These are phyloP conservation scores for Hydractinia echinata DNA, from an alignment of 30 jellyfish, hydroid and myxozoan species.

Conservation along the genomic window DNA sequence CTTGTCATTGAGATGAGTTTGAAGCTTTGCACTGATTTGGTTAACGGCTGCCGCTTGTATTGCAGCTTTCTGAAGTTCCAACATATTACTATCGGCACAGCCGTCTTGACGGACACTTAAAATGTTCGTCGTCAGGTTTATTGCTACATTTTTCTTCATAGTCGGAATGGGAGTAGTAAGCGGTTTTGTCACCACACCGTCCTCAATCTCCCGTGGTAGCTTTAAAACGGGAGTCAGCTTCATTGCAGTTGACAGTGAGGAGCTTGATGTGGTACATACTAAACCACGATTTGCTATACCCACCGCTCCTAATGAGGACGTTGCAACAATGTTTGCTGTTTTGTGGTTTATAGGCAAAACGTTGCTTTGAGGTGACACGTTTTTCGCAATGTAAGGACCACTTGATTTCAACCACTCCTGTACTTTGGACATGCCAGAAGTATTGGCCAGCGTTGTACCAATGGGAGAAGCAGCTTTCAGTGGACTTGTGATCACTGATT, in stretches of 20 bases:
- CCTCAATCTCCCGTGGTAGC: too few species aligned
- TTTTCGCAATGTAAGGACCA: conserved; percentile 23
- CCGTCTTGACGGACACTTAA: not conserved
- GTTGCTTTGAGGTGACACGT: not conserved
- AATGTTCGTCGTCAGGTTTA: too few species aligned
- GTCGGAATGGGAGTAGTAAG: too few species aligned
- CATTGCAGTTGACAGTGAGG: not conserved
- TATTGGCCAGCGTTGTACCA: not conserved
- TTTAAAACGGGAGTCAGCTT: not conserved
- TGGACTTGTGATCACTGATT: too few species aligned
- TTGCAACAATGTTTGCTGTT: too few species aligned
- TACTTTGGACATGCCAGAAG: conserved; percentile 60
- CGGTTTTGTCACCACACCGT: too few species aligned
- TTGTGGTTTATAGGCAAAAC: not conserved
- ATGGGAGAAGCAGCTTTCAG: not conserved
- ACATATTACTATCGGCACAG: not conserved
- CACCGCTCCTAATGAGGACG: too few species aligned
- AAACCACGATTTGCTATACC: too few species aligned
- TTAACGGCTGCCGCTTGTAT: conserved; percentile 33
- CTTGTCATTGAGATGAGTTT: conserved; percentile 11
- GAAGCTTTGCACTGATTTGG: conserved; percentile 26
- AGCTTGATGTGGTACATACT: too few species aligned
- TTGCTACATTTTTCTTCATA: too few species aligned
- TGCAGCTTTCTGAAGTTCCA: conserved; percentile 30
- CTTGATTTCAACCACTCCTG: conserved; percentile 76